Percentiles rank a stretch among this genome's conserved stretches.
Conservation (phyloP, 1,140 invertebrate species). For the Liolophura sinensis region DNA sequence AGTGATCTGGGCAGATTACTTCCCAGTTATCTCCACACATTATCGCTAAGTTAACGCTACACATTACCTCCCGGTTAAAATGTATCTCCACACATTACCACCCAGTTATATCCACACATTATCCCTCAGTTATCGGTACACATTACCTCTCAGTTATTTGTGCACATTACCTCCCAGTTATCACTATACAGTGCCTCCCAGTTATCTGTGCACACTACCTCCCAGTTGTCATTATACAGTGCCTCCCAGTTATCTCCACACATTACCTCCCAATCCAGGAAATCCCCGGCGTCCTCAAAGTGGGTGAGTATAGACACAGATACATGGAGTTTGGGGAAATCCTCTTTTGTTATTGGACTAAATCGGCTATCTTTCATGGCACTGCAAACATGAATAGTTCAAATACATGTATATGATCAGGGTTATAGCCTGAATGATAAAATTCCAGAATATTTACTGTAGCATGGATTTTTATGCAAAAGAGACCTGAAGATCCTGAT, state of each 20-base stretch:
- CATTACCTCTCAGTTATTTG: not conserved
- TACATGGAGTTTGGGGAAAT: conserved; percentile 89
- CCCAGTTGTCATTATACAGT: not conserved
- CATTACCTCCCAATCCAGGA: conserved; percentile 89
- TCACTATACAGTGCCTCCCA: not conserved
- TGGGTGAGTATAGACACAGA: conserved; percentile 93
- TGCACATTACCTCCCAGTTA: too few relatives aligned
- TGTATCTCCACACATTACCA: too few relatives aligned
- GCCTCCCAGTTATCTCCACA: not conserved
- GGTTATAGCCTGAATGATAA: not conserved
- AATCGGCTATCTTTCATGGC: conserved; percentile 98
- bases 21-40: not conserved
- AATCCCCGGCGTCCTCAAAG: conserved; percentile 95
- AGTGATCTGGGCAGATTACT: too few relatives aligned
- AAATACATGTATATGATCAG: not conserved
- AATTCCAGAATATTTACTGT: not conserved
- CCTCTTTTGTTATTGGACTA: conserved; percentile 91
- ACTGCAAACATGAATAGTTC: conserved; percentile 67
- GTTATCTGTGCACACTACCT: too few relatives aligned
- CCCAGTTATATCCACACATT: conserved; percentile 1
- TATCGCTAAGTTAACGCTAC: not conserved
- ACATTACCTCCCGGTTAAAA: not conserved
- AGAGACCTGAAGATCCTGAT: too few relatives aligned
- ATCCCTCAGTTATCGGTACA: not conserved
- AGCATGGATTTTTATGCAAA: not conserved